Conservation (phyloP, 2,888 invertebrate species). For the Agrenia bidenticulata region DNA sequence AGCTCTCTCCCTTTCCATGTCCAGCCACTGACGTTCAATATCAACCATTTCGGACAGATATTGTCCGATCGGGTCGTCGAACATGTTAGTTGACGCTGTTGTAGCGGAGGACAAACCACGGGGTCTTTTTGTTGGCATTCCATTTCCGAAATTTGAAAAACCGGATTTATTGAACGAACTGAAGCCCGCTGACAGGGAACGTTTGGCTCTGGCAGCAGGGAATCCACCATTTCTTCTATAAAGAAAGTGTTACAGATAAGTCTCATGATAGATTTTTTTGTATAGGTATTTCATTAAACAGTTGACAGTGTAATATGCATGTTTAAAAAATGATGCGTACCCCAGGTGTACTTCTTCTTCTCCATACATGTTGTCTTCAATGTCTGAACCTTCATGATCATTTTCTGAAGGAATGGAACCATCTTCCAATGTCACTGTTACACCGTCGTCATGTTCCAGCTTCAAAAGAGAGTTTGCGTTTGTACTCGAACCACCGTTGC, state of each 20-base stretch:
- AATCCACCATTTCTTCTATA: constrained; percentile 37
- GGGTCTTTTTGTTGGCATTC: constrained; percentile 48
- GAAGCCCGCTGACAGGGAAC: constrained; percentile 44
- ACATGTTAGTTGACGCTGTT: constrained; percentile 35
- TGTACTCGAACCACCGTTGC: constrained; percentile 39
- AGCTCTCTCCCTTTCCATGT: constrained; percentile 51
- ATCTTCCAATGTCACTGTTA: constrained; percentile 48
- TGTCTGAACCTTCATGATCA: constrained; percentile 46
- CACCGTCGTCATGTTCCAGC: constrained; percentile 47
- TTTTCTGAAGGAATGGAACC: constrained; percentile 44
- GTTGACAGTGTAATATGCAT: background rate
- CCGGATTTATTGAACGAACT: constrained; percentile 39
- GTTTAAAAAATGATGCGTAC: constrained; percentile 10
- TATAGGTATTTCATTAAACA: background rate
- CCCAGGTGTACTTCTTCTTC: constrained; percentile 34
- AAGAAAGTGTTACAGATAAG: background rate
- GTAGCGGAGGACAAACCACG: constrained; percentile 43
- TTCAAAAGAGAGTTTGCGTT: constrained; percentile 41
- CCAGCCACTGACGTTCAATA: constrained; percentile 50
- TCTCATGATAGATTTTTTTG: background rate
- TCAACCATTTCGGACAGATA: constrained; percentile 52
- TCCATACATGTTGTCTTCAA: constrained; percentile 40
- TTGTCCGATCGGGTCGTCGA: constrained; percentile 48
- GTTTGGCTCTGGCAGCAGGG: constrained; percentile 39
- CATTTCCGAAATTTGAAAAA: constrained; percentile 33